Evolutionary conservation across 2,797 vertebrate genomes (phyloP).

Genomic region (Falco naumanni): DNA sequence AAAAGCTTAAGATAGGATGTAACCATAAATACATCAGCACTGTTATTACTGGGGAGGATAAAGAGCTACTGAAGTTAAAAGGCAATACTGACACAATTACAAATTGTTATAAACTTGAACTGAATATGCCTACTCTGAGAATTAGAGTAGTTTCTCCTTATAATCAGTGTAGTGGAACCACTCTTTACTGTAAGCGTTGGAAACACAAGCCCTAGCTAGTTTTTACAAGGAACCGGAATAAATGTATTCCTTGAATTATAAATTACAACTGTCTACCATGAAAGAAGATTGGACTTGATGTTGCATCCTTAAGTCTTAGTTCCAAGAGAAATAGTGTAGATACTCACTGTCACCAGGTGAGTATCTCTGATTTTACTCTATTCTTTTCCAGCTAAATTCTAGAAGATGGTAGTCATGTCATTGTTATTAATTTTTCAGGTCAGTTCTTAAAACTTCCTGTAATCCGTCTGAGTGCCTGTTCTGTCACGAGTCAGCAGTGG

Average conservation of each 20-base stretch:
- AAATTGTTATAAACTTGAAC: neutral
- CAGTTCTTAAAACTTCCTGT: neutral
- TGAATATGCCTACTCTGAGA: neutral
- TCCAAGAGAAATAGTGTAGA: neutral
- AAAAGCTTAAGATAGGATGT: neutral
- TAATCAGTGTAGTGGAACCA: neutral
- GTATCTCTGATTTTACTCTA: neutral
- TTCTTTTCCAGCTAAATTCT: neutral
- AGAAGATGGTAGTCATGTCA: neutral
- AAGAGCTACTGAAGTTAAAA: slow-evolving; percentile 1
- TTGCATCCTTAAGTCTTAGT: neutral
- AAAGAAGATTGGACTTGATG: neutral
- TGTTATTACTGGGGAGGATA: neutral
- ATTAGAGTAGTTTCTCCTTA: neutral
- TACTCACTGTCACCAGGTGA: neutral
- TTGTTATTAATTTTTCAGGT: neutral
- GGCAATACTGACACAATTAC: neutral
- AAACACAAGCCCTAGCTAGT: neutral
- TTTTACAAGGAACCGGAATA: neutral
- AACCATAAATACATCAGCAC: neutral
- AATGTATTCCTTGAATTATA: neutral
- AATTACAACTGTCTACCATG: neutral
- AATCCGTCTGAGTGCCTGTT: neutral
- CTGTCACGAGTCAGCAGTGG: neutral
- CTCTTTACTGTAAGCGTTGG: neutral